phyloP scores from a whole-genome alignment of 2,888 invertebrate genomes.

The Boloria euphrosyne region DNA sequence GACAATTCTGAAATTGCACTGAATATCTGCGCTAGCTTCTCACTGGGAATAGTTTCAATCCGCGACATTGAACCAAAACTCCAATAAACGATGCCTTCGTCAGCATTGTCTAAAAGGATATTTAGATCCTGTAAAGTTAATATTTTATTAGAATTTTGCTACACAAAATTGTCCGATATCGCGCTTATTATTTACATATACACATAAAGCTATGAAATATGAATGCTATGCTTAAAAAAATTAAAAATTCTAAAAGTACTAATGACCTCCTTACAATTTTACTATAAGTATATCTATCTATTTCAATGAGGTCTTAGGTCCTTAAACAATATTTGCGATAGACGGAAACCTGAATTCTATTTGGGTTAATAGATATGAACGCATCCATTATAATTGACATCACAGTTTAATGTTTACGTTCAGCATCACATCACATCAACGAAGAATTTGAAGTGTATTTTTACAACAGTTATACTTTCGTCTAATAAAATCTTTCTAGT shows the following conservation, averaged over 20 bases:
- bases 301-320: slow-evolving; percentile 60
- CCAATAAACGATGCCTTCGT: slow-evolving; percentile 81
- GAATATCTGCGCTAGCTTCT: slow-evolving; percentile 73
- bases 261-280: neutral
- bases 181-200: too few species aligned
- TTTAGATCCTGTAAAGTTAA: slow-evolving; percentile 34
- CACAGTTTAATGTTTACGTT: neutral
- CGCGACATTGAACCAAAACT: slow-evolving; percentile 83
- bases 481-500: too few species aligned
- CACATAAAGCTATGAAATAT: too few species aligned
- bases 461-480: too few species aligned
- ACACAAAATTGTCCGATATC: neutral
- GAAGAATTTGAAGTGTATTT: too few species aligned
- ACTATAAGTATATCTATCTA: slow-evolving; percentile 53
- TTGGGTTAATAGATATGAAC: slow-evolving; percentile 56
- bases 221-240: too few species aligned
- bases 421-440: too few species aligned
- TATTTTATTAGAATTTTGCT: neutral
- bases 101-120: slow-evolving; percentile 65
- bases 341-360: slow-evolving; percentile 55
- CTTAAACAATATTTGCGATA: slow-evolving; percentile 51
- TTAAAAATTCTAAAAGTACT: neutral
- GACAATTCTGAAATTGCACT: slow-evolving; percentile 75
- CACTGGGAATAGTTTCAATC: slow-evolving; percentile 77
- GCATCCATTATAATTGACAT: slow-evolving; percentile 2